Percentiles rank a stretch among this genome's conserved stretches.
phyloP scores from a whole-genome alignment of 2,797 vertebrate species.

The Acrossocheilus fasciatus region DNA sequence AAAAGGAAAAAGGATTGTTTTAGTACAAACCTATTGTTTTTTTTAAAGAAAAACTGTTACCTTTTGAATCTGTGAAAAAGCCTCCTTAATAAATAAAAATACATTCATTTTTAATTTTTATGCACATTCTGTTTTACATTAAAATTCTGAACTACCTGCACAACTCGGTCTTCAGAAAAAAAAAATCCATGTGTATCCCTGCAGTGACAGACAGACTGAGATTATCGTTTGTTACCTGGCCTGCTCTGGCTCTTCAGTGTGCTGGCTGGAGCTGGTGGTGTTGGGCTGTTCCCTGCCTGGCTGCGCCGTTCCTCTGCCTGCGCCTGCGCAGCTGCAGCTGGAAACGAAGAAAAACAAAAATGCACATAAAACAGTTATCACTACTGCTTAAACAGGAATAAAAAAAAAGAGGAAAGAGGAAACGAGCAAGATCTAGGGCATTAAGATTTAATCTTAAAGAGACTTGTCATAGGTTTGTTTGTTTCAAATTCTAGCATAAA shows the following conservation, averaged over 20 bases:
- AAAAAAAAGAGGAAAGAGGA: not conserved
- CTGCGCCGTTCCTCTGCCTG: slow-evolving; percentile 91
- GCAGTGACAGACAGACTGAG: not conserved
- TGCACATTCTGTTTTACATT: not conserved
- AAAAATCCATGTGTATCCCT: not conserved
- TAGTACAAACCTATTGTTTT: not conserved
- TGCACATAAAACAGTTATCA: not conserved
- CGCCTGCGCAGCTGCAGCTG: slow-evolving; percentile 91
- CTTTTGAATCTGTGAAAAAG: not conserved
- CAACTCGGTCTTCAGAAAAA: not conserved
- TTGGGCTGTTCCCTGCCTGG: slow-evolving; percentile 78
- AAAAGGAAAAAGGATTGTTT: not conserved
- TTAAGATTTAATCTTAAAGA: not conserved
- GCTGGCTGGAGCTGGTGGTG: slow-evolving; percentile 58
- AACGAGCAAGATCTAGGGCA: not conserved
- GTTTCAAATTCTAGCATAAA: slow-evolving; percentile 25
- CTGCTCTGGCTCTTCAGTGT: slow-evolving; percentile 72
- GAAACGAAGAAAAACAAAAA: slow-evolving; percentile 33
- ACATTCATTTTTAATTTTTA: not conserved
- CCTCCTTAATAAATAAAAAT: not conserved
- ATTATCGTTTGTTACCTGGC: slow-evolving; percentile 82
- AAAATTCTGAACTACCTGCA: not conserved
- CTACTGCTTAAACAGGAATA: not conserved
- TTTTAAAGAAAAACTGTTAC: not conserved
- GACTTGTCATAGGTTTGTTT: not conserved